Percentiles rank a stretch among this genome's conserved stretches.
These are phyloP conservation scores for Carassius auratus DNA, from an alignment of 2,113 vertebrate genomes.

Conservation along the genomic window DNA sequence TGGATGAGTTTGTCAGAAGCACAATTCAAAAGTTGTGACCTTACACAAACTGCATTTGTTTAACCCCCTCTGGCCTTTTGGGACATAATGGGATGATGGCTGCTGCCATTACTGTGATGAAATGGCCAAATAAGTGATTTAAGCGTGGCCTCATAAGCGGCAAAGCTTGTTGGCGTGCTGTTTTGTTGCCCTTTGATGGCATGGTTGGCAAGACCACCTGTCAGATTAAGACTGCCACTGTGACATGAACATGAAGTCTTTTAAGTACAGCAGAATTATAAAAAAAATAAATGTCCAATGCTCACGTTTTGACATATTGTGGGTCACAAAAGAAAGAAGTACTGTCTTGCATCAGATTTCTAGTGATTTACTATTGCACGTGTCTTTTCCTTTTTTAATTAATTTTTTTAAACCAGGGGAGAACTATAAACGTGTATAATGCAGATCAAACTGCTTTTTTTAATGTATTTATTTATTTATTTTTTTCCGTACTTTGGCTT, in stretches of 20 bases:
- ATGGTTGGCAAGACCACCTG: conserved; percentile 74
- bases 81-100: conserved; percentile 71
- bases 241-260: conserved; percentile 58
- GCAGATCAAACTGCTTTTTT: background rate
- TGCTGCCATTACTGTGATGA: conserved; percentile 79
- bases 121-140: conserved; percentile 80
- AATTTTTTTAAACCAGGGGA: background rate
- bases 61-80: conserved; percentile 70
- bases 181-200: conserved; percentile 80
- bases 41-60: conserved; percentile 74
- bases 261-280: conserved; percentile 60
- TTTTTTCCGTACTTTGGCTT: background rate
- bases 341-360: background rate
- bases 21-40: conserved; percentile 67
- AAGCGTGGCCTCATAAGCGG: conserved; percentile 71
- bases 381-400: background rate
- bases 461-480: too few species aligned
- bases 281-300: background rate
- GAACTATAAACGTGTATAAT: conserved; percentile 1
- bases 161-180: conserved; percentile 60
- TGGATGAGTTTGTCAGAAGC: conserved; percentile 53
- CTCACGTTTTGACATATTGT: background rate
- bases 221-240: conserved; percentile 71
- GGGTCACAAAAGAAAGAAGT: background rate
- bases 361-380: background rate